These are phyloP conservation scores for Zaprionus davidi DNA, from an alignment of 1,140 invertebrate genomes.

Conservation along the genomic window DNA sequence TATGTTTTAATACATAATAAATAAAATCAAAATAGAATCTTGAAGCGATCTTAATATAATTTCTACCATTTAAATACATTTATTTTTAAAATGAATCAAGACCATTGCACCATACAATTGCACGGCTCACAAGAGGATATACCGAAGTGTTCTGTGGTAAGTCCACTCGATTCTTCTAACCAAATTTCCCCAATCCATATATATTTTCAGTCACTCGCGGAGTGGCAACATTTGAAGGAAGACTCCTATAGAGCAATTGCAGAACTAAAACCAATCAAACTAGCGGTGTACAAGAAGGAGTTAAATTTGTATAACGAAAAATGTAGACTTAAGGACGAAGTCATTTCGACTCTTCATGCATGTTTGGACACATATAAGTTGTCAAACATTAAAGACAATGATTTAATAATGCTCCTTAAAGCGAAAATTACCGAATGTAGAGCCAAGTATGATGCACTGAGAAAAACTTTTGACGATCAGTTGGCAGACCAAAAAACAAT, in stretches of 20 bases:
- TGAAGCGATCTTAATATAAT: background rate
- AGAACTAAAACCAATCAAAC: conserved; percentile 22
- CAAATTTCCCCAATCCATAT: background rate
- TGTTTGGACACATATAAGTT: conserved; percentile 35
- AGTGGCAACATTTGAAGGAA: conserved; percentile 24
- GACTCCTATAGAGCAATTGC: conserved; percentile 13
- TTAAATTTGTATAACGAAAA: conserved; percentile 37
- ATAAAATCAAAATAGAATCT: background rate
- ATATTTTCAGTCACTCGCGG: conserved; percentile 9
- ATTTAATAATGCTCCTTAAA: conserved; percentile 7
- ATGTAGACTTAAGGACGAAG: conserved; percentile 35
- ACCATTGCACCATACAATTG: conserved; percentile 30
- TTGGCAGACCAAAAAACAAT: conserved; percentile 3
- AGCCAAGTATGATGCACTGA: conserved; percentile 2
- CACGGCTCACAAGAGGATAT: conserved; percentile 19
- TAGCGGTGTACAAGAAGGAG: conserved; percentile 27
- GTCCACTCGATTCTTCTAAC: background rate
- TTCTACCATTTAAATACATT: conserved; percentile 1
- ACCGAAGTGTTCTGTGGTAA: conserved; percentile 16
- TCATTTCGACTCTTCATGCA: conserved; percentile 21
- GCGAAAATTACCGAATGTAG: conserved; percentile 19
- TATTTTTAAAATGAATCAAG: conserved; percentile 30
- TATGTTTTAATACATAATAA: background rate
- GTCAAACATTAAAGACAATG: conserved; percentile 19
- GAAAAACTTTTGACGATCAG: conserved; percentile 1